Evolutionary conservation across 2,888 invertebrate genomes (phyloP).

Genomic region (Eupithecia tripunctaria): DNA sequence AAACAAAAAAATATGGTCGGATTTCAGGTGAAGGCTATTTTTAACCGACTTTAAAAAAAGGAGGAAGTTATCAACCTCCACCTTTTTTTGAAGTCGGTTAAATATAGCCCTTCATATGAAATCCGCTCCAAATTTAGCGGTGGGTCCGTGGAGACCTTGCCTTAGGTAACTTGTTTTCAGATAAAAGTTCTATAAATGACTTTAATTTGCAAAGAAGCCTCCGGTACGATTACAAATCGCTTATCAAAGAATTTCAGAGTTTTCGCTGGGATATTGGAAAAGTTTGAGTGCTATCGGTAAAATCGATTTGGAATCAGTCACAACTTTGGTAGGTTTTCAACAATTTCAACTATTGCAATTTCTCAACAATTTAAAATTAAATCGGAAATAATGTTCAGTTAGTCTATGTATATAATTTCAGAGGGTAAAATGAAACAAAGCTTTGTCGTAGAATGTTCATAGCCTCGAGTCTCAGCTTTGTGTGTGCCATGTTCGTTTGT

Average conservation of each 20-base stretch:
- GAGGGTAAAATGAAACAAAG: neutral
- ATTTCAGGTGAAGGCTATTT: no score
- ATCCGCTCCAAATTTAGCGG: neutral
- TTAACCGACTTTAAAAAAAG: no score
- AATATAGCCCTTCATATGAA: neutral
- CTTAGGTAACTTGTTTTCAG: conserved; percentile 4
- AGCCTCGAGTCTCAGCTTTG: conserved; percentile 6
- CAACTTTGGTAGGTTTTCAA: conserved; percentile 51
- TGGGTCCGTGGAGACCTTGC: neutral
- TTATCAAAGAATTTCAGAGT: conserved; percentile 73
- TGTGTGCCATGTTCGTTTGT: neutral
- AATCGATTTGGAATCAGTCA: conserved; percentile 68
- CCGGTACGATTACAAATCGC: conserved; percentile 77
- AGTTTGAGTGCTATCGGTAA: conserved; percentile 67
- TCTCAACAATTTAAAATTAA: neutral
- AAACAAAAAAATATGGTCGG: no score
- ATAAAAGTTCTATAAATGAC: conserved; percentile 12
- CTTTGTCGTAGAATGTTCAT: neutral
- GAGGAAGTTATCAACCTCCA: no score
- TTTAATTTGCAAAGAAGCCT: conserved; percentile 54
- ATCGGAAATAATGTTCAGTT: neutral
- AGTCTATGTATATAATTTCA: neutral
- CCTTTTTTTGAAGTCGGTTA: no score
- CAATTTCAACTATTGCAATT: conserved; percentile 26
- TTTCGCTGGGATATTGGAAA: conserved; percentile 74